Evolutionary conservation across 2,113 vertebrate species (phyloP), one percentile per base, ranked within the genome.

Genomic region (Catagonus wagneri): DNA sequence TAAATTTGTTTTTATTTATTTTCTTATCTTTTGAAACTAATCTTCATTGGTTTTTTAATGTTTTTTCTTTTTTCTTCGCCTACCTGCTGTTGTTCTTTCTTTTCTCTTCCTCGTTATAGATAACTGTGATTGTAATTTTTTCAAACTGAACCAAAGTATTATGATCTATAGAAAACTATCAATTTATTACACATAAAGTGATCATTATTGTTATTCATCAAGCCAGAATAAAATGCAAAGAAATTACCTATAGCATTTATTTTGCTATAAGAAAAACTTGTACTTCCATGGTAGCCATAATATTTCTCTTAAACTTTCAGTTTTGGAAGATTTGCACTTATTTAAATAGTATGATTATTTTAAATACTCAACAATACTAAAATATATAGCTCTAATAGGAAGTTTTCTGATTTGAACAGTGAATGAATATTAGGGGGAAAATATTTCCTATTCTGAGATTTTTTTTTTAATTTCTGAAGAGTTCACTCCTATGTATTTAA

Each of bases 351-450:
- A 92, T 74, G 16, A 84, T 44, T 88, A 65, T 61, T 83, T 69
- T 56, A 93, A 85, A 44, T 7, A 78, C 36, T 89, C 0, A 89
- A 91, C 95, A 89, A 68, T 75, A 85, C 17, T 74, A 56, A 85
- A 86, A 76, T 54, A 84, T 92, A 15, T 2, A 52, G 0, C 0
- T 72, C 0, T 83, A 36, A 58, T 84, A 81, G 65, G 3, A 44
- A 34, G 39, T 60, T 34, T 39, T 85, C 23, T 84, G 5, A 89
- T 75, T 92, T 94, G 60, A 89, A 69, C 61, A 25, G 12, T 92
- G 3, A 84, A 36, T 66, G 2, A 83, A 52, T 68, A 52, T 44
- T 83, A 90, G 32, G 87, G 54, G 15, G 14, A 65, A 60, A 60
- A 83, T 54, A 34, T 23, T 75, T 56, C 4, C 34, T 56, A 32